A percentile compares a stretch with the other conserved stretches of the same genome.
phyloP scores from a whole-genome alignment of 2,888 invertebrate genomes.

The Bombylius major region DNA sequence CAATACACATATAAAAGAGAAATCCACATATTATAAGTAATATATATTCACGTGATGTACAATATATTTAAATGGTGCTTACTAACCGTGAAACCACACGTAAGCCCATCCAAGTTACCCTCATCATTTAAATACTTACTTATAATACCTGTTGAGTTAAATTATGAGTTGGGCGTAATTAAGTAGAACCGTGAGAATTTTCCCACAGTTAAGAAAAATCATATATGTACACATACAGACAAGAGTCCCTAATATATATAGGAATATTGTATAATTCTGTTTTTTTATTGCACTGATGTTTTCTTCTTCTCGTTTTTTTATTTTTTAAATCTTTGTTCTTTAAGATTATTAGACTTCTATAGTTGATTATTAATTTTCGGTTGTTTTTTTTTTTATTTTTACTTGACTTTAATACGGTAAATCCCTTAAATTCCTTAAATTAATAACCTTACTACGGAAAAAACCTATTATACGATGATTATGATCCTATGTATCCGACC shows the following conservation, averaged over 20 bases:
- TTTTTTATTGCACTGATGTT: too few relatives aligned
- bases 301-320: neutral
- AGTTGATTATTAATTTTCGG: neutral
- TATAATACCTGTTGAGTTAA: slow-evolving; percentile 16
- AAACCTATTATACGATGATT: too few relatives aligned
- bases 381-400: neutral
- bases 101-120: slow-evolving; percentile 15
- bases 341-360: neutral
- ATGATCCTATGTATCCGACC: too few relatives aligned
- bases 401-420: too few relatives aligned
- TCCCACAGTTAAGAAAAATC: slow-evolving; percentile 12
- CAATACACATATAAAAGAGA: neutral
- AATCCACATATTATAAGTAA: neutral
- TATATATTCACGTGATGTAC: neutral
- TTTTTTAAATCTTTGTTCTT: neutral
- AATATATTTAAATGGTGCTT: slow-evolving; percentile 12
- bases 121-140: slow-evolving; percentile 2
- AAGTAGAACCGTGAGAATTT: slow-evolving; percentile 16
- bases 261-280: too few relatives aligned
- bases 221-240: neutral
- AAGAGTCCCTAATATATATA: too few relatives aligned
- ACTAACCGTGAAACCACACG: slow-evolving; percentile 22
- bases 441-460: too few relatives aligned
- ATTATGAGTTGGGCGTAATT: slow-evolving; percentile 6
- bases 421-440: too few relatives aligned